Conservation (phyloP, 2,888 invertebrate species). For the Pyrgus malvae region DNA sequence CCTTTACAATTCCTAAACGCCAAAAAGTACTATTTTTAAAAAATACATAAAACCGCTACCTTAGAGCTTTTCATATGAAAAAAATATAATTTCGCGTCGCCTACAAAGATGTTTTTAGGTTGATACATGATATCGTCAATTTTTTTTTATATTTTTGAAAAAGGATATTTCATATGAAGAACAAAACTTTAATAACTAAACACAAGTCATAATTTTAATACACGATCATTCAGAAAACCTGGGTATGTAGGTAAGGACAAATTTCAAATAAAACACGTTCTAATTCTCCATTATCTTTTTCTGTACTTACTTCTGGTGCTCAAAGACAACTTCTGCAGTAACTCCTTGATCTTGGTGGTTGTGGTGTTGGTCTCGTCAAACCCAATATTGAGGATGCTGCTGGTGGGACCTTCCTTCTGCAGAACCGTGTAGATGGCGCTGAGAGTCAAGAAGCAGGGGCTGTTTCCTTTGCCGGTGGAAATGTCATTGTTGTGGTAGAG, state of each 20-base stretch:
- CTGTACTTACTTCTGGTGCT: constrained; percentile 86
- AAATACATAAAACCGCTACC: too few species aligned
- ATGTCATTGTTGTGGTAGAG: constrained; percentile 87
- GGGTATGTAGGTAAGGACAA: not conserved
- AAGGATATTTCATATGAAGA: too few species aligned
- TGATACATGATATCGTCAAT: too few species aligned
- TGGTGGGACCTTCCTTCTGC: constrained; percentile 64
- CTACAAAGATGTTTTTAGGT: too few species aligned
- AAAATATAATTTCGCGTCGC: too few species aligned
- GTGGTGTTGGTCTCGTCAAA: constrained; percentile 84
- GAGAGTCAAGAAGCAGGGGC: constrained; percentile 89
- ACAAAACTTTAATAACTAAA: not conserved
- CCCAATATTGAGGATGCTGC: constrained; percentile 77
- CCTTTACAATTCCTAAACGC: too few species aligned
- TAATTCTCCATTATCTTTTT: constrained; percentile 13
- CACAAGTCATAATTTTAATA: not conserved
- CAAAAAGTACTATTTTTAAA: too few species aligned
- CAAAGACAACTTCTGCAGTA: constrained; percentile 83
- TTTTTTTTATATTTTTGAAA: too few species aligned
- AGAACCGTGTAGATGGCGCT: constrained; percentile 83
- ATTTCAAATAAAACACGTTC: constrained; percentile 34
- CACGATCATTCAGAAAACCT: too few species aligned
- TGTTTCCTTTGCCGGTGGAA: constrained; percentile 84
- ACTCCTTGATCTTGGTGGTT: constrained; percentile 77
- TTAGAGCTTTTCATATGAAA: too few species aligned